Evolutionary conservation across 2,888 invertebrate genomes (phyloP).

Genomic region (Hanleya hanleyi): DNA sequence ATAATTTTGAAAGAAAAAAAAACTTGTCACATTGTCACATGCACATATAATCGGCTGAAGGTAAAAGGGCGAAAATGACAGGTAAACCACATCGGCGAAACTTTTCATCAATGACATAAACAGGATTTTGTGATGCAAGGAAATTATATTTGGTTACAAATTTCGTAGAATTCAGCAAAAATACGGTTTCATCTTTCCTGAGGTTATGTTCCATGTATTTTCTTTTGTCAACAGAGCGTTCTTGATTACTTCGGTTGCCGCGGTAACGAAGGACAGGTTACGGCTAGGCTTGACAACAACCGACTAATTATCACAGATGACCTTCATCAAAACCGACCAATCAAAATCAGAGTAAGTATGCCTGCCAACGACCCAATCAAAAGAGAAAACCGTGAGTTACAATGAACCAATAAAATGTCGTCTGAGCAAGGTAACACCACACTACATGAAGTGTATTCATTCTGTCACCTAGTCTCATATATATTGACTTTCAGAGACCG

Average conservation of each 20-base stretch:
- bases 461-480: not conserved
- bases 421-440: not conserved
- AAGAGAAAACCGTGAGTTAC: not conserved
- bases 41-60: too few species aligned
- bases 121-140: too few species aligned
- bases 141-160: too few species aligned
- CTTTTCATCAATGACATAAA: too few species aligned
- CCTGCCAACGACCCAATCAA: not conserved
- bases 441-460: not conserved
- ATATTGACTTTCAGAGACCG: conserved; percentile 56
- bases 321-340: not conserved
- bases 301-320: not conserved
- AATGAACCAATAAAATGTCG: too few species aligned
- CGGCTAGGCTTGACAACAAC: not conserved
- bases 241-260: not conserved
- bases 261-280: not conserved
- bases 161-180: too few species aligned
- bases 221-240: not conserved
- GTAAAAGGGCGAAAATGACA: too few species aligned
- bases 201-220: not conserved
- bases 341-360: not conserved
- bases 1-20: too few species aligned
- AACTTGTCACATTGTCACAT: too few species aligned
- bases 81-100: too few species aligned
- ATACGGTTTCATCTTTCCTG: too few species aligned